A percentile compares a stretch with the other conserved stretches of the same genome.
phyloP scores from a whole-genome alignment of 2,113 vertebrate genomes.

The Tachysurus vachellii region DNA sequence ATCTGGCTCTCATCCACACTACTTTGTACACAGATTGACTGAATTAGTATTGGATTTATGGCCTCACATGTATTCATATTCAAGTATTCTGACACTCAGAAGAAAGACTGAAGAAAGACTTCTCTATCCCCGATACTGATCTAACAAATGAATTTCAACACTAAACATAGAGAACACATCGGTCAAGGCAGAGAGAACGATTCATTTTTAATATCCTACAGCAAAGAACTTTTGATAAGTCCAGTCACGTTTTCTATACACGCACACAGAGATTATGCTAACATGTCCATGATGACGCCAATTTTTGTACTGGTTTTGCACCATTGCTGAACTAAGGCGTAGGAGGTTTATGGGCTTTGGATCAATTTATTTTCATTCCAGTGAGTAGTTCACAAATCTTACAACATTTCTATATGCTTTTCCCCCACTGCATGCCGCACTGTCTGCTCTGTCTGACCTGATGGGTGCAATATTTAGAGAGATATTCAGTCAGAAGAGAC shows the following conservation, averaged over 20 bases:
- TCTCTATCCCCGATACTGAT: not conserved
- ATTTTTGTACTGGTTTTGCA: constrained; percentile 16
- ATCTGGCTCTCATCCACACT: constrained; percentile 17
- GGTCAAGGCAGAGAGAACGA: not conserved
- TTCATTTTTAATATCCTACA: not conserved
- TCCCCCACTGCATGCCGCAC: not conserved
- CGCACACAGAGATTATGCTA: constrained; percentile 22
- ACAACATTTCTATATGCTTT: not conserved
- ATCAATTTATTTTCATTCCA: constrained; percentile 10
- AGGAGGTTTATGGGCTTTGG: not conserved
- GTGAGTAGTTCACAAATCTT: not conserved
- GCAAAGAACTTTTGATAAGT: not conserved
- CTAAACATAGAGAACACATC: not conserved
- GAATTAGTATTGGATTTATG: constrained; percentile 23
- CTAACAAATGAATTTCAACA: constrained; percentile 20
- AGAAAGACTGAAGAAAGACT: constrained; percentile 14
- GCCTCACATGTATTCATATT: constrained; percentile 15
- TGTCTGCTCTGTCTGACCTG: not conserved
- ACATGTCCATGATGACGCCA: constrained; percentile 6
- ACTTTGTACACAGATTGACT: constrained; percentile 9
- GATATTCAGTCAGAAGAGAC: not conserved
- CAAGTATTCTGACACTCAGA: not conserved
- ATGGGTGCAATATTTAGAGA: not conserved
- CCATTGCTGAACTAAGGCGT: not conserved
- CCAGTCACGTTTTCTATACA: not conserved